phyloP scores from a whole-genome alignment of 2,113 vertebrate genomes.

The Clarias batrachus region DNA sequence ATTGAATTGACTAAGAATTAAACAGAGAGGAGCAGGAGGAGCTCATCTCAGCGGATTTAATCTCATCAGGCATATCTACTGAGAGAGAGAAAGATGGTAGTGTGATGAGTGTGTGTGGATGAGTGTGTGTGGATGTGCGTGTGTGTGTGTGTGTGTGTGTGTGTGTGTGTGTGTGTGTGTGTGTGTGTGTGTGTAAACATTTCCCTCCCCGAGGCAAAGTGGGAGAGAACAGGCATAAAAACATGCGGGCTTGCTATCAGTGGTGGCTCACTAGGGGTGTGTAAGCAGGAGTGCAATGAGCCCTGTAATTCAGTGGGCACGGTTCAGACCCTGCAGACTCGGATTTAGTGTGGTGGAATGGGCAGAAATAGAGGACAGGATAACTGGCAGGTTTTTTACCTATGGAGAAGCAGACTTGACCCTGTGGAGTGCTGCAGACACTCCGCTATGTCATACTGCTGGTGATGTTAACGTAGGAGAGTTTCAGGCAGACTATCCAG shows the following conservation, averaged over 20 bases:
- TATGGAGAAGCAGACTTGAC: conserved; percentile 43
- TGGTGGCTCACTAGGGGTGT: background rate
- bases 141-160: background rate
- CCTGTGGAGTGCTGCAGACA: conserved; percentile 42
- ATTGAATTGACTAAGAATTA: conserved; percentile 59
- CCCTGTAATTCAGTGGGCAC: conserved; percentile 55
- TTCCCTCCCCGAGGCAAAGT: conserved; percentile 55
- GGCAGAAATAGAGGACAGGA: conserved; percentile 22
- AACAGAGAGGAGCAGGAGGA: conserved; percentile 35
- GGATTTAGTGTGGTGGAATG: conserved; percentile 37
- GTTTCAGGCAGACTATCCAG: background rate
- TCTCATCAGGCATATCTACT: conserved; percentile 46
- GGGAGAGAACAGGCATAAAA: conserved; percentile 49
- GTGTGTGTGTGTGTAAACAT: conserved; percentile 29
- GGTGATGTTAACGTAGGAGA: conserved; percentile 22
- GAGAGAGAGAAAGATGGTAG: background rate
- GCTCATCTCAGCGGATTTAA: background rate
- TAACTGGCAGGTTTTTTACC: conserved; percentile 44
- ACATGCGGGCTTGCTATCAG: conserved; percentile 1
- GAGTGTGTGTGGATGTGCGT: background rate
- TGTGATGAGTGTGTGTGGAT: background rate
- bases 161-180: background rate
- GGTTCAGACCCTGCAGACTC: conserved; percentile 41
- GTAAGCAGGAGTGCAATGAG: conserved; percentile 51
- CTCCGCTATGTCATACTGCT: conserved; percentile 39